These are phyloP conservation scores for Melipona beecheii DNA, from an alignment of 2,888 invertebrate species.

Conservation along the genomic window DNA sequence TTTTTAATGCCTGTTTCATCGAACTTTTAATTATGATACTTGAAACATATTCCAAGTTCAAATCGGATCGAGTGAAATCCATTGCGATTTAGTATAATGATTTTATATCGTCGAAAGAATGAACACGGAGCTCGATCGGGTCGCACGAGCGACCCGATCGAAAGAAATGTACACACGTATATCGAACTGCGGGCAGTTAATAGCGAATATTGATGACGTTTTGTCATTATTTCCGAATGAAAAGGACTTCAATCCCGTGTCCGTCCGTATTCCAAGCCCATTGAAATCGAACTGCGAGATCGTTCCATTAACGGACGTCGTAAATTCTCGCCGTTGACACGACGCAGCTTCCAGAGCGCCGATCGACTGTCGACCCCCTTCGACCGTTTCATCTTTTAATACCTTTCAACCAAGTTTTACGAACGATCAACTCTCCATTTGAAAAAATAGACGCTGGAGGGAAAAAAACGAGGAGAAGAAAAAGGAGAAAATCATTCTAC, in stretches of 20 bases:
- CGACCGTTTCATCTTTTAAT: background rate
- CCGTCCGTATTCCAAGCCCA: slow-evolving; percentile 11
- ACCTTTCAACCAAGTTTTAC: slow-evolving; percentile 7
- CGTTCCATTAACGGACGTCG: slow-evolving; percentile 34
- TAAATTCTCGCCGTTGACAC: slow-evolving; percentile 38
- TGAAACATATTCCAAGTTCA: too few relatives aligned
- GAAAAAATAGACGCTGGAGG: background rate
- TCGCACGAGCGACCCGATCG: background rate
- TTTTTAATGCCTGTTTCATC: too few relatives aligned
- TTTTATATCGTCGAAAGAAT: background rate
- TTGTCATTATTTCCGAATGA: slow-evolving; percentile 29
- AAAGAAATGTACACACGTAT: background rate
- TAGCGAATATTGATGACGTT: slow-evolving; percentile 35
- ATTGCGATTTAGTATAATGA: background rate
- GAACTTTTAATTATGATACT: too few relatives aligned
- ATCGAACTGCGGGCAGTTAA: background rate
- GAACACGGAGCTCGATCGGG: background rate
- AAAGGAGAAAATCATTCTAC: background rate
- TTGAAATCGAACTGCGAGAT: slow-evolving; percentile 25
- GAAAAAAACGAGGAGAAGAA: background rate
- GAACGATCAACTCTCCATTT: background rate
- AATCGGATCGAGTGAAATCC: too few relatives aligned
- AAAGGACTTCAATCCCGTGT: slow-evolving; percentile 17
- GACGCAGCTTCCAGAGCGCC: background rate
- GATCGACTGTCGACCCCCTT: background rate